Conservation (phyloP, 1,140 invertebrate species). For the Venturia canescens region DNA sequence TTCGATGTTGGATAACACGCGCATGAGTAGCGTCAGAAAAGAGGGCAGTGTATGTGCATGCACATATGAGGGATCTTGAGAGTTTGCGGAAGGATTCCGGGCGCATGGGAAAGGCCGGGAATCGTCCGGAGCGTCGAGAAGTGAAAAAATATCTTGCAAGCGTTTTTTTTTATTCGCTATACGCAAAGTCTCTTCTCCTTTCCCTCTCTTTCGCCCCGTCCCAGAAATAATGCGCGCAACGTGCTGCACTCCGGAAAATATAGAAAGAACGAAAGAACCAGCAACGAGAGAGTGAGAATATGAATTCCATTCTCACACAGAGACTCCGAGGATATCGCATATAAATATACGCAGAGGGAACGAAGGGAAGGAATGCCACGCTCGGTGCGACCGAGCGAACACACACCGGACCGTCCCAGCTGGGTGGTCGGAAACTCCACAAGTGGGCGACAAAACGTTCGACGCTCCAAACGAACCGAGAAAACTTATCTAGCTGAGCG, state of each 20-base stretch:
- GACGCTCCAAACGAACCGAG: constrained; percentile 18
- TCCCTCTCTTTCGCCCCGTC: too few relatives aligned
- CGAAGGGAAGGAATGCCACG: constrained; percentile 31
- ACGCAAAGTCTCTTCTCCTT: constrained; percentile 1
- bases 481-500: constrained; percentile 21
- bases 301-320: constrained; percentile 48
- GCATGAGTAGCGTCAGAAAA: constrained; percentile 7
- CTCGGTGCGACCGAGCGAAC: constrained; percentile 27
- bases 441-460: constrained; percentile 50
- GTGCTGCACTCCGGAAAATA: background rate
- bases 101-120: background rate
- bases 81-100: background rate
- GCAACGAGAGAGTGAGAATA: constrained; percentile 9
- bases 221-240: background rate
- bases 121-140: background rate
- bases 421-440: constrained; percentile 50
- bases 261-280: background rate
- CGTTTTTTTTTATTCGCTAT: constrained; percentile 25
- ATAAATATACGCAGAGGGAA: background rate
- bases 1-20: background rate
- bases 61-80: background rate
- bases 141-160: constrained; percentile 29
- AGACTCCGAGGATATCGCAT: constrained; percentile 27
- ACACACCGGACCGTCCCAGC: constrained; percentile 15
- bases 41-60: background rate